Base-by-base conservation (phyloP, 1,140 invertebrate genomes). In the Babylonia areolata region DNA sequence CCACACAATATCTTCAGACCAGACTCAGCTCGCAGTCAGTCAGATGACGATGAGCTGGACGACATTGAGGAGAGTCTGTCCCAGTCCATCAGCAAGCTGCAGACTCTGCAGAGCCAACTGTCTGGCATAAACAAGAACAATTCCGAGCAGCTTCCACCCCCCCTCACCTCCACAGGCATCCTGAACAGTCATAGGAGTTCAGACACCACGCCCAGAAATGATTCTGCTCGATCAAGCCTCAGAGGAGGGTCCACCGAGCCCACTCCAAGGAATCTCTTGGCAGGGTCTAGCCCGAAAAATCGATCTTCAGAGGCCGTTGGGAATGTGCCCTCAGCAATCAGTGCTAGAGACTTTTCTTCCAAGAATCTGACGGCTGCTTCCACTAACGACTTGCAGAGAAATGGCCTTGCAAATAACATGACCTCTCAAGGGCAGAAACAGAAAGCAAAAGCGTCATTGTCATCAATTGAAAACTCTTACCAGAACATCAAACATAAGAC, bases 401-500 rank as follows among this genome's bases (percentile, higher is more conserved):
- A 86, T 81, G 88, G 92, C 37, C 90, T 93, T 39, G 93, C 92
- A 35, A 94, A 93, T 85, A 94, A 94, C 85, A 93, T 93, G 91
- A 93, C 91, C 15, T 84, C 89, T 23, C 91, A 90, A 64, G 91
- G 90, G 6, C 90, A 91, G 88, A 90, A 89, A 9, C 90, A 90
- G 81, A 91, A 89, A 35, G 88, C 90, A 15, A 94, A 93, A 90
- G 89, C 91, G 2, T 90, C 92, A 54, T 89, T 94, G 77, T 90
- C 90, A 33, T 91, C 89, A 84, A 91, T 94, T 84, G 93, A 94
- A 87, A 94, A 94, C 79, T 93, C 93, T 2, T 94, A 93, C 86
- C 93, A 93, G 87, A 94, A 94, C 87, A 93, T 94, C 71, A 93
- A 93, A 88, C 93, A 92, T 80, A 94, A 94, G 89, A 92, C 91